phyloP scores from a whole-genome alignment of 2,113 vertebrate genomes.

The Boleophthalmus pectinirostris region DNA sequence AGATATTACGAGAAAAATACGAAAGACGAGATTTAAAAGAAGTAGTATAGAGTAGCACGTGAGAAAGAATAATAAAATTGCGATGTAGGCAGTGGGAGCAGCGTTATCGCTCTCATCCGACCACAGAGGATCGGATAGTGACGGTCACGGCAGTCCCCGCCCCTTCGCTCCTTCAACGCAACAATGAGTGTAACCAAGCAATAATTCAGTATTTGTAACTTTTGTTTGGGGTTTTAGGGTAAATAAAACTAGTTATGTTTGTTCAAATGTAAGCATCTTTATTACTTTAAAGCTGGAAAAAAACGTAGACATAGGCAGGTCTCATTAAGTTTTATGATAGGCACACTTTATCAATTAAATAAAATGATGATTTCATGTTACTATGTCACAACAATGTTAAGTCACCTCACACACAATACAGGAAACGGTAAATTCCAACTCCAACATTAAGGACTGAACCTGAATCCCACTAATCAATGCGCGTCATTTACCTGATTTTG shows the following conservation, averaged over 20 bases:
- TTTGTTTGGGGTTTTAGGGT: neutral
- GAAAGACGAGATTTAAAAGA: constrained; percentile 34
- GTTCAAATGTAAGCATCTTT: neutral
- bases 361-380: too few relatives aligned
- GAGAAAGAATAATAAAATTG: constrained; percentile 15
- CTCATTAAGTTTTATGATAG: too few relatives aligned
- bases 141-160: constrained; percentile 57
- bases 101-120: constrained; percentile 55
- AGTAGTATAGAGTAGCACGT: neutral
- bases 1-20: neutral
- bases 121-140: constrained; percentile 45
- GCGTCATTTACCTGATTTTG: too few relatives aligned
- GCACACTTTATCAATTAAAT: too few relatives aligned
- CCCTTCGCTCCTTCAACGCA: constrained; percentile 34
- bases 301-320: neutral
- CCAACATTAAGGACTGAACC: too few relatives aligned
- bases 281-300: neutral
- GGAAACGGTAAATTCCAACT: neutral
- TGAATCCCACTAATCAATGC: too few relatives aligned
- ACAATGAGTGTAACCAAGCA: constrained; percentile 5
- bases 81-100: constrained; percentile 27
- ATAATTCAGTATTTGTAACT: neutral
- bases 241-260: neutral
- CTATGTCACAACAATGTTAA: neutral
- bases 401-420: neutral